Base-by-base conservation (phyloP, 1,140 invertebrate genomes). In the Sinella curviseta region DNA sequence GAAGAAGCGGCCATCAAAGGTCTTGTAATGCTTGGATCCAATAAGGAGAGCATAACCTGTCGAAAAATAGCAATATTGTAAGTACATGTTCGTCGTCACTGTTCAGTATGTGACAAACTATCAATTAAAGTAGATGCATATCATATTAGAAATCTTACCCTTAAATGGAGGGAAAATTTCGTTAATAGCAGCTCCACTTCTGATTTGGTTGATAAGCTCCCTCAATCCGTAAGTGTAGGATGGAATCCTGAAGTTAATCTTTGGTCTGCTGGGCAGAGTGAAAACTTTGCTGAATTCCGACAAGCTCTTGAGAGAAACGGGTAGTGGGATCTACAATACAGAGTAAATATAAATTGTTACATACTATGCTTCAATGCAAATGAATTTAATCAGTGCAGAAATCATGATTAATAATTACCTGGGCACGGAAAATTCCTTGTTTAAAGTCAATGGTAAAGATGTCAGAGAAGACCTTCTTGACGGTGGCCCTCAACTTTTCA, bases 11-110 rank as follows among this genome's bases (percentile, higher is more conserved):
- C 92, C 92, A 85, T 97, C 95, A 85, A 96, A 97, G 0, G 94
- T 96, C 83, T 95, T 92, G 84, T 95, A 91, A 86, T 96, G 92
- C 83, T 94, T 91, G 1, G 92, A 92, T 82, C 94, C 93, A 12
- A 92, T 87, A 20, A 97, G 86, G n/a, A 91, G 86, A 76, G 91
- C 92, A 81, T 89, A 87, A 39, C 91, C 90, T 90, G 87, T 70
- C 85, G 87, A 74, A 54, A 55, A 74, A 82, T 26, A 70, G 79
- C 39, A 83, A 80, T n/a, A 16, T 20, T 60, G 24, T 14, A n/a
- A n/a, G n/a, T n/a, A n/a, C n/a, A n/a, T n/a, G n/a, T n/a, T 12
- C 39, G 8, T 48, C 20, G 8, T 48, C 8, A 12, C 20, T 48
- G 8, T 48, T 12, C 39, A 48, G 8, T 48, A 48, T 48, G 39